Conservation (phyloP, 2,113 vertebrate species). For the Bothrops jararaca region DNA sequence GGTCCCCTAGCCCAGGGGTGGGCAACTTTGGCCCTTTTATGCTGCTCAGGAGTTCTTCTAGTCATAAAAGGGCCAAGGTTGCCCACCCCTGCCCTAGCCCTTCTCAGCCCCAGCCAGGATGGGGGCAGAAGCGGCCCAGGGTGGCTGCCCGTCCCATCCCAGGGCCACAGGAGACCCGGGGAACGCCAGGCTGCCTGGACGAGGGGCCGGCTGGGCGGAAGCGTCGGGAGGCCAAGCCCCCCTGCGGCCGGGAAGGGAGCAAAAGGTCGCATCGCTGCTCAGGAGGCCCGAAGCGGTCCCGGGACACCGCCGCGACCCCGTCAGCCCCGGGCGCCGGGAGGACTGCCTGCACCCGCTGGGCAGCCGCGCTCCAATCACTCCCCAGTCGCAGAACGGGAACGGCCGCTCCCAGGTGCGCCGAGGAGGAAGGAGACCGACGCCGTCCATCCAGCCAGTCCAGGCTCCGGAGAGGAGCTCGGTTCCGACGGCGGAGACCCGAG, state of each 20-base stretch:
- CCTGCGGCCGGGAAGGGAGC: neutral
- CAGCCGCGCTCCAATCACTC: neutral
- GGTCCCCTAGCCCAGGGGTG: neutral
- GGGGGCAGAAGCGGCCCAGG: neutral
- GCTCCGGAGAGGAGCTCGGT: neutral
- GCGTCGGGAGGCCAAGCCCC: neutral
- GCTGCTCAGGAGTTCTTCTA: no score
- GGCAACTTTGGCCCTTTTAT: no score
- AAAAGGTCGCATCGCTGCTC: neutral
- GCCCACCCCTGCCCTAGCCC: neutral
- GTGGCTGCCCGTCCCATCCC: neutral
- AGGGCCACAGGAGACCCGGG: neutral
- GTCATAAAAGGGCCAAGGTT: no score
- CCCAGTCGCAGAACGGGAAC: neutral
- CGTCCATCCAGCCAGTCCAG: no score
- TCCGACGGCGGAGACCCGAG: neutral
- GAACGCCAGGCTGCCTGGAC: neutral
- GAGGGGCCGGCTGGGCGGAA: neutral
- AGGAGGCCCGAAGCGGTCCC: no score
- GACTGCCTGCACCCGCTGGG: no score
- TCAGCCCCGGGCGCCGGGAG: neutral
- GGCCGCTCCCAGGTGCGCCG: neutral
- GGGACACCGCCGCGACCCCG: no score
- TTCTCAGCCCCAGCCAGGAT: neutral
- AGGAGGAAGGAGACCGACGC: neutral